These are phyloP conservation scores for Ormia ochracea DNA, from an alignment of 2,888 invertebrate species.

Conservation along the genomic window DNA sequence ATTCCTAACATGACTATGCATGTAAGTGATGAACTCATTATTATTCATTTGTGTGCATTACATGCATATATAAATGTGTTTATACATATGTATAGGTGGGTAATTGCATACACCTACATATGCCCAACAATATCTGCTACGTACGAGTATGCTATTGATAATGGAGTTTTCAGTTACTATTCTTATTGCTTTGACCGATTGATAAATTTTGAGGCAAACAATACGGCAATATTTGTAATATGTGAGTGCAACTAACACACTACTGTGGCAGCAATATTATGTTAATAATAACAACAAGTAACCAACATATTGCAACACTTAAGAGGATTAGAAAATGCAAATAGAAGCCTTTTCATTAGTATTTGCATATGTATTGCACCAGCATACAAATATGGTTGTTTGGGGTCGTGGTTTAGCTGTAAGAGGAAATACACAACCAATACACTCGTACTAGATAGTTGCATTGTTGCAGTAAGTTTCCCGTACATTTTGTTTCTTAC, in stretches of 20 bases:
- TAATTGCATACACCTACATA: too few relatives aligned
- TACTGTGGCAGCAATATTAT: neutral
- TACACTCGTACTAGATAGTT: neutral
- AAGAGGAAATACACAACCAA: neutral
- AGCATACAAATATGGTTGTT: too few relatives aligned
- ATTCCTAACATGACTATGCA: neutral
- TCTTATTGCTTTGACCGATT: constrained; percentile 4
- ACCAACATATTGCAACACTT: constrained; percentile 26
- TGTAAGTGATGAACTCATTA: constrained; percentile 23
- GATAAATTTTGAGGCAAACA: constrained; percentile 30
- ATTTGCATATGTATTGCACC: constrained; percentile 7
- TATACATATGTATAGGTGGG: too few relatives aligned
- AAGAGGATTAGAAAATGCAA: constrained; percentile 26
- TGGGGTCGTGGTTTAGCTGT: neutral
- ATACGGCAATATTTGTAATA: neutral
- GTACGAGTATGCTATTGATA: neutral
- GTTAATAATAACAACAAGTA: constrained; percentile 7
- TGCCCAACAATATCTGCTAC: neutral
- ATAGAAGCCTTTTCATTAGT: neutral
- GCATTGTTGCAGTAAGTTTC: neutral
- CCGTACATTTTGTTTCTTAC: too few relatives aligned
- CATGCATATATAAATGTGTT: constrained; percentile 18
- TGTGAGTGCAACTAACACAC: neutral
- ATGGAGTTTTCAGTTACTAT: neutral
- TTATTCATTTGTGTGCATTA: constrained; percentile 28